Base-by-base conservation (phyloP, 2,113 vertebrate species). In the Malaclemys terrapin region DNA sequence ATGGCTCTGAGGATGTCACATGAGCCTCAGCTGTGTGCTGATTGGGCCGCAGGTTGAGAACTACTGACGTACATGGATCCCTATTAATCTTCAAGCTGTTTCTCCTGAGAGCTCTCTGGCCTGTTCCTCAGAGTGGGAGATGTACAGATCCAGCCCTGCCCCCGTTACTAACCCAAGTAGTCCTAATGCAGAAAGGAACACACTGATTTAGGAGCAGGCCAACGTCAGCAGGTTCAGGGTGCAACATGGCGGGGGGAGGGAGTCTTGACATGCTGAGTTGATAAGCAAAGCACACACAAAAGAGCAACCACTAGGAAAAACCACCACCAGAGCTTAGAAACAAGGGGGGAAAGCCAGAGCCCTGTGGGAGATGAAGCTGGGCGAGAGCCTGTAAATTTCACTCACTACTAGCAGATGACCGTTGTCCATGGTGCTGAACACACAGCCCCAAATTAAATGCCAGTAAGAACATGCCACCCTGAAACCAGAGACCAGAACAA, bases 391-490 rank as follows among this genome's bases (percentile, higher is more conserved):
- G 25, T 45, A 82, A 88, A 86, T 10, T 22, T 14, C 42, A 72
- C 22, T 9, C n/a, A 49, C 31, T 20, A 50, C 80, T 59, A 38
- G 2, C 80, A n/a, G 0, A 3, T 1, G 2, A 84, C 38, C 85
- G 96, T 98, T 98, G 98, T 98, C 98, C 98, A 75, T 82, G 98
- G 98, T 98, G 94, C 98, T 98, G 97, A 98, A 98, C 84, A 85
- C 82, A 38, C 13, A 80, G 38, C 47, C 14, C 17, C 27, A 25
- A 88, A 65, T 84, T 2, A 42, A 35, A 8, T 49, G 45, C 35
- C 42, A 9, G 45, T 3, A 27, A 35, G 45, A 91, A 53, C 80
- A 50, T 29, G 78, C 45, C 10, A 19, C 6, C 69, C 82, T 85
- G 72, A 53, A 75, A 65, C n/a, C n/a, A 45, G 20, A 76, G 75